These are phyloP conservation scores for Pseudanteris insignis DNA, from an alignment of 2,888 invertebrate genomes.

Conservation along the genomic window DNA sequence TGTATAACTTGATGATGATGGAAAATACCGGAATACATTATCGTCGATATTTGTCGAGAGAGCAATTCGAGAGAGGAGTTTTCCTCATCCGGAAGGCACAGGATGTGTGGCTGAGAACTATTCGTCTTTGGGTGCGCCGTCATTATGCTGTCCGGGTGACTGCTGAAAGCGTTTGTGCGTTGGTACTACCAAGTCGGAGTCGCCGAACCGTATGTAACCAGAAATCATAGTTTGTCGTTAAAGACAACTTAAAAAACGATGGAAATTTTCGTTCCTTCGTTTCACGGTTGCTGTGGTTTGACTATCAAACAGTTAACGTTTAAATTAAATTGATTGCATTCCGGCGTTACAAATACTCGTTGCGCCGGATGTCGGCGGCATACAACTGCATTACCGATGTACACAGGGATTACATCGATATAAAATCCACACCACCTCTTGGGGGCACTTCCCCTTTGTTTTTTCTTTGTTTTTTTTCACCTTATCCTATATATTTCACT, in stretches of 20 bases:
- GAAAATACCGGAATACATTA: conserved; percentile 17
- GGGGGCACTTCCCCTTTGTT: no score
- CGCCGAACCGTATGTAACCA: conserved; percentile 65
- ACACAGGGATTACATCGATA: conserved; percentile 33
- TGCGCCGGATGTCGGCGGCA: conserved; percentile 43
- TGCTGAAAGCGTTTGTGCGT: conserved; percentile 61
- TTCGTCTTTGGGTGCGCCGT: conserved; percentile 62
- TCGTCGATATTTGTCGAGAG: conserved; percentile 44
- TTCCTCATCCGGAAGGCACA: conserved; percentile 56
- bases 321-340: conserved; percentile 56
- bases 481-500: no score
- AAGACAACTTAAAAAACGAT: conserved; percentile 30
- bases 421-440: conserved; percentile 34
- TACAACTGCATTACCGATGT: conserved; percentile 11
- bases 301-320: conserved; percentile 40
- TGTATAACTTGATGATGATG: conserved; percentile 15
- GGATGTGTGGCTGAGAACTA: conserved; percentile 48
- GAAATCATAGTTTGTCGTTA: conserved; percentile 38
- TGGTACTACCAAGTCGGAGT: conserved; percentile 64
- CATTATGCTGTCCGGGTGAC: conserved; percentile 62
- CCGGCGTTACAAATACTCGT: conserved; percentile 46
- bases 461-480: no score
- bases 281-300: conserved; percentile 27
- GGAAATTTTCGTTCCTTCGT: conserved; percentile 20
- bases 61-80: conserved; percentile 48